Percentiles rank a stretch among this genome's conserved stretches.
These are phyloP conservation scores for Abrostola tripartita DNA, from an alignment of 2,888 invertebrate genomes.

Conservation along the genomic window DNA sequence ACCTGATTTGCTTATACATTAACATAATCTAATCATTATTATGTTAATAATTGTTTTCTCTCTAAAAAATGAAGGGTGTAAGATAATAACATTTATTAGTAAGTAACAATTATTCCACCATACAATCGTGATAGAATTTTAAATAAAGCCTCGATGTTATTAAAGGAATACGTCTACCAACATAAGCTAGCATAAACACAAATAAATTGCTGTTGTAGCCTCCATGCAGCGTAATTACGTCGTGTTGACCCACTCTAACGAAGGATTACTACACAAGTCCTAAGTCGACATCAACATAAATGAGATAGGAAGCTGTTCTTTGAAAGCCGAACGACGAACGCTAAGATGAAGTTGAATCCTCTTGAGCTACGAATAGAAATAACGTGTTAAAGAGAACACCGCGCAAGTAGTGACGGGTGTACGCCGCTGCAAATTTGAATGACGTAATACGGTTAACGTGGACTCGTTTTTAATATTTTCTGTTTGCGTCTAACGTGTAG, in stretches of 20 bases:
- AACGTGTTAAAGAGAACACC: slow-evolving; percentile 39
- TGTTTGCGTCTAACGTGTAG: no score
- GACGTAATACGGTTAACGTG: not conserved
- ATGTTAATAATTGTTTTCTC: no score
- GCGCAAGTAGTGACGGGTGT: slow-evolving; percentile 25
- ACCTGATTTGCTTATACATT: no score
- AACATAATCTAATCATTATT: no score
- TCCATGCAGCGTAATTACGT: slow-evolving; percentile 43
- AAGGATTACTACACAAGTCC: slow-evolving; percentile 46
- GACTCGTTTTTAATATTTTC: no score
- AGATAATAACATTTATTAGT: no score
- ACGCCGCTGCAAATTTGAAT: not conserved
- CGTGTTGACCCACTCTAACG: slow-evolving; percentile 43
- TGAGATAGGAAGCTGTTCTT: slow-evolving; percentile 53
- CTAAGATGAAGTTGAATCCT: slow-evolving; percentile 53
- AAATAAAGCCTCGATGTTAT: no score
- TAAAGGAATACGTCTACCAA: not conserved
- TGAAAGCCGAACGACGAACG: slow-evolving; percentile 45
- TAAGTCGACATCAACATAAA: slow-evolving; percentile 54
- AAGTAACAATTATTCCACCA: no score
- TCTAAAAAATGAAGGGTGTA: no score
- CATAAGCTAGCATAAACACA: slow-evolving; percentile 12
- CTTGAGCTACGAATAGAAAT: slow-evolving; percentile 51
- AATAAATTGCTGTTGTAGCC: slow-evolving; percentile 22
- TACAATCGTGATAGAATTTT: no score